A percentile compares a stretch with the other conserved stretches of the same genome.
Conservation (phyloP, 2,888 invertebrate species). For the Eucera pruinosa region DNA sequence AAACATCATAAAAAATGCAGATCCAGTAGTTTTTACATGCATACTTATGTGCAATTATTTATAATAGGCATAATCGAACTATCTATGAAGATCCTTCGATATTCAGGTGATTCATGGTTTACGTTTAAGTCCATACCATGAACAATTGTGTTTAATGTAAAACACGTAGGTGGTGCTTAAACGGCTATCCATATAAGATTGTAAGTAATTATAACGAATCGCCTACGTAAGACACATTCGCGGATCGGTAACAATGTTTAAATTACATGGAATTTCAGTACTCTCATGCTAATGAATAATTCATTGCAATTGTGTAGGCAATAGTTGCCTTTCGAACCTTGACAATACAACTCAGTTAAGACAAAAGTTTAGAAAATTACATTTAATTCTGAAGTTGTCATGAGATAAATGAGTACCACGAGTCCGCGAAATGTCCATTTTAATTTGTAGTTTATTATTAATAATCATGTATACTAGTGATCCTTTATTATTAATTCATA, state of each 20-base stretch:
- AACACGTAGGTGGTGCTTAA: constrained; percentile 54
- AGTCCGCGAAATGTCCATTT: too few relatives aligned
- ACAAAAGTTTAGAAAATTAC: too few relatives aligned
- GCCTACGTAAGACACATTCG: constrained; percentile 71
- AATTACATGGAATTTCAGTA: constrained; percentile 73
- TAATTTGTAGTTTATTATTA: too few relatives aligned
- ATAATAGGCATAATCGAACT: neutral
- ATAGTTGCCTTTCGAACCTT: too few relatives aligned
- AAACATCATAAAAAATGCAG: too few relatives aligned
- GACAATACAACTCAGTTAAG: too few relatives aligned
- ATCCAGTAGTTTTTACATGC: too few relatives aligned
- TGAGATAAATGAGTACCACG: too few relatives aligned
- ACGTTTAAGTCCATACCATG: constrained; percentile 56
- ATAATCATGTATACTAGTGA: too few relatives aligned
- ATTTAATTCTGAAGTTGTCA: too few relatives aligned
- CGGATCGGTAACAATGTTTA: constrained; percentile 76
- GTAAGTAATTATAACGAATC: constrained; percentile 51
- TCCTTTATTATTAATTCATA: too few relatives aligned
- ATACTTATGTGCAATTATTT: neutral
- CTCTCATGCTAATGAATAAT: constrained; percentile 41
- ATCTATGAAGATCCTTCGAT: neutral
- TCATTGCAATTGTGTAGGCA: constrained; percentile 12
- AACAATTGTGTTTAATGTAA: constrained; percentile 63
- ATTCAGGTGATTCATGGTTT: constrained; percentile 29
- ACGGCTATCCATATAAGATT: constrained; percentile 77